phyloP scores from a whole-genome alignment of 2,888 invertebrate species.

The Cylloceria caligata region DNA sequence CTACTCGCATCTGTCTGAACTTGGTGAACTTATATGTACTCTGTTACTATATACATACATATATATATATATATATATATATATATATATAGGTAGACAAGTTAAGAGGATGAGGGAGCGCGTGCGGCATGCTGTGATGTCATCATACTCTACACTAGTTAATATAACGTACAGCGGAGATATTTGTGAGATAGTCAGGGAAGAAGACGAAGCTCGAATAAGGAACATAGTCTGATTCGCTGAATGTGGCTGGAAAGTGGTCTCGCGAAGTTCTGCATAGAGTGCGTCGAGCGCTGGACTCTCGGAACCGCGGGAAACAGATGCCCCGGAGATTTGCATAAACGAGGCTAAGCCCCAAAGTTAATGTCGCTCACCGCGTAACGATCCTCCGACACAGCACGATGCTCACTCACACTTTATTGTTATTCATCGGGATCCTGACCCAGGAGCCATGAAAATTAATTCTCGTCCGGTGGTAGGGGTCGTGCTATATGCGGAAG shows the following conservation, averaged over 20 bases:
- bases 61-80: not conserved
- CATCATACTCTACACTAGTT: slow-evolving; percentile 59
- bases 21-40: slow-evolving; percentile 79
- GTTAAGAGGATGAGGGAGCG: slow-evolving; percentile 60
- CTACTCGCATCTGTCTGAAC: slow-evolving; percentile 83
- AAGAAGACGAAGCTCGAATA: slow-evolving; percentile 6
- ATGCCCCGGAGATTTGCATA: slow-evolving; percentile 80
- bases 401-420: slow-evolving; percentile 68
- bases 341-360: slow-evolving; percentile 77
- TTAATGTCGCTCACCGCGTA: slow-evolving; percentile 74
- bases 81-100: slow-evolving; percentile 26
- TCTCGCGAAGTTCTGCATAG: slow-evolving; percentile 65
- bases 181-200: slow-evolving; percentile 4
- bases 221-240: slow-evolving; percentile 35
- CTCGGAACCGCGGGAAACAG: slow-evolving; percentile 74
- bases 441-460: slow-evolving; percentile 74
- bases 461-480: slow-evolving; percentile 66
- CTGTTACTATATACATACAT: slow-evolving; percentile 30
- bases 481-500: not conserved
- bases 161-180: slow-evolving; percentile 30
- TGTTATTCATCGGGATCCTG: slow-evolving; percentile 76
- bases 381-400: slow-evolving; percentile 43
- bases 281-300: slow-evolving; percentile 41
- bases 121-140: slow-evolving; percentile 68
- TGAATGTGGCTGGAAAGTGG: slow-evolving; percentile 42